Conservation (phyloP, 2,113 vertebrate genomes). For the Sigmodon hispidus region DNA sequence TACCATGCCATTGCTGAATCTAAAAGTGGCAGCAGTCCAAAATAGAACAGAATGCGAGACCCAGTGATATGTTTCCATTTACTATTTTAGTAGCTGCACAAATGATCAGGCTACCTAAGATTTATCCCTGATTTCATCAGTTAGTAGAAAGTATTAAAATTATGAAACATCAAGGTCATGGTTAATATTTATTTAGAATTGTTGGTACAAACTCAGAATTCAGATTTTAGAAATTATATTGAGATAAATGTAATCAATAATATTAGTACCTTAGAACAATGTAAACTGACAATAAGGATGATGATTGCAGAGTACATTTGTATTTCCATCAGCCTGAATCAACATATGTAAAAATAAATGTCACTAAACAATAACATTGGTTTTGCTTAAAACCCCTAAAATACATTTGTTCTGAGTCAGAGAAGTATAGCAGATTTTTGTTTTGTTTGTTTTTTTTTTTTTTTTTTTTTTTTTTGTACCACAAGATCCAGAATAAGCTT, state of each 20-base stretch:
- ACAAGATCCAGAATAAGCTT: neutral
- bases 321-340: neutral
- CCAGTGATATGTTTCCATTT: slow-evolving; percentile 4
- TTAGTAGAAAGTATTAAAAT: neutral
- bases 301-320: neutral
- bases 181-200: slow-evolving; percentile 18
- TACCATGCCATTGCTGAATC: neutral
- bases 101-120: neutral
- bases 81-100: neutral
- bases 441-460: too few relatives aligned
- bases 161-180: neutral
- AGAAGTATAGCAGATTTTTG: neutral
- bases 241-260: neutral
- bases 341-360: neutral
- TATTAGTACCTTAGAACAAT: neutral
- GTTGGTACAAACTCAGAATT: neutral
- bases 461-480: neutral
- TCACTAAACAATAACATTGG: neutral
- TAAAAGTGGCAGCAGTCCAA: neutral
- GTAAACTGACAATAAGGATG: neutral
- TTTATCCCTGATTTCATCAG: neutral
- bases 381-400: neutral
- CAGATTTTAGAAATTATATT: neutral
- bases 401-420: neutral
- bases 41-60: neutral